Evolutionary conservation across 1,140 invertebrate species (phyloP).

Genomic region (Drosophila varians): DNA sequence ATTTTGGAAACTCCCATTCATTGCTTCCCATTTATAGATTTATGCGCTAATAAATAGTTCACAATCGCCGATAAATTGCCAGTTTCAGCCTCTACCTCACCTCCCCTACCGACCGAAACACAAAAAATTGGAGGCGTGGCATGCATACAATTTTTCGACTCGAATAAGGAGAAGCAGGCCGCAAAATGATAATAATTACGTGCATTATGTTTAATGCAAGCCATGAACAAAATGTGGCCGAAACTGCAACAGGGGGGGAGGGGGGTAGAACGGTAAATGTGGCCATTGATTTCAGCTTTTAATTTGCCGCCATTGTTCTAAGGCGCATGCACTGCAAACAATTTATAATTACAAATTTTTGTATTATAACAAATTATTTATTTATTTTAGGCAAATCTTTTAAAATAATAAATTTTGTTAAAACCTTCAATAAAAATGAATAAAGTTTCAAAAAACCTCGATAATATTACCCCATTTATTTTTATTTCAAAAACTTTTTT

Average conservation of each 20-base stretch:
- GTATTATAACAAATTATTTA: too few relatives aligned
- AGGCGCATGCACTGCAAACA: constrained; percentile 34
- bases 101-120: not conserved
- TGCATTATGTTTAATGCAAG: constrained; percentile 75
- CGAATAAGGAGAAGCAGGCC: constrained; percentile 52
- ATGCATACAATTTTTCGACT: not conserved
- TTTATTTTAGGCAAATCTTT: too few relatives aligned
- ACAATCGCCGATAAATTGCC: constrained; percentile 76
- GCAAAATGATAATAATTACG: constrained; percentile 80
- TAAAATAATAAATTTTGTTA: too few relatives aligned
- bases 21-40: constrained; percentile 61
- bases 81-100: constrained; percentile 40
- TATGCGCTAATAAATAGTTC: constrained; percentile 80
- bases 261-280: constrained; percentile 36
- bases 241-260: not conserved
- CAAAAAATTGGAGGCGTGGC: constrained; percentile 1
- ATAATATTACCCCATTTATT: too few relatives aligned
- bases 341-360: not conserved
- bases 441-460: too few relatives aligned
- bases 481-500: too few relatives aligned
- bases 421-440: too few relatives aligned
- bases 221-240: constrained; percentile 28
- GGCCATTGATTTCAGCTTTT: constrained; percentile 72
- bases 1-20: constrained; percentile 24
- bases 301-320: constrained; percentile 78